Base-by-base conservation (phyloP, 2,797 vertebrate genomes). In the Gadopsis marmoratus region DNA sequence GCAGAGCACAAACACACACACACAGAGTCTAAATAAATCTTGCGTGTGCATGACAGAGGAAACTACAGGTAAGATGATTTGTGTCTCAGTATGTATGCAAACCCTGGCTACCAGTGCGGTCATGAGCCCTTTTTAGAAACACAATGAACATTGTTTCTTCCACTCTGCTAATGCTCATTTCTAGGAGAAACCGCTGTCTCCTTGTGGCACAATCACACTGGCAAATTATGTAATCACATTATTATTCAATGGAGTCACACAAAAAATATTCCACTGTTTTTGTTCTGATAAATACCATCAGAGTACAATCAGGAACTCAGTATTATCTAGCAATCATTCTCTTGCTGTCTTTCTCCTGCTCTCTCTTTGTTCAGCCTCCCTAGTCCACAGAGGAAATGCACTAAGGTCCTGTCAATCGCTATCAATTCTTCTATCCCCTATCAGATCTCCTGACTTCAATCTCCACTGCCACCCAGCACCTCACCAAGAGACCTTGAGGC, bases 181-280 rank as follows among this genome's bases (percentile, higher is more conserved):
- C 55, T 72, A 73, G 47, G 65, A 85, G 78, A 90, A 87, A 69
- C 74, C 10, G 12, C 83, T 78, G 78, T 87, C 82, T 88, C 76
- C 82, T 83, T 35, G 16, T 78, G 48, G 81, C 82, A 89, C 74
- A 86, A 81, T 84, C 82, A 69, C 80, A 80, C 56, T 78, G 84
- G 85, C 81, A 90, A 86, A 91, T 91, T 86, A 92, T 91, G 86
- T 87, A 92, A 91, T 91, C 89, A 86, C 82, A 86, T 90, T 87
- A 82, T 80, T 83, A 91, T 91, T 92, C 90, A 89, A 82, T 71
- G 66, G 61, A 81, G 85, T 67, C 74, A 59, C 66, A 72, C 68
- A 86, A 86, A 78, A 88, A 86, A 81, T 31, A 85, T 81, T 72
- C 77, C 60, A 31, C 60, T 76, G 64, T 78, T 81, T 84, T 82